These are phyloP conservation scores for Zygothrica quintamaculata DNA, from an alignment of 2,888 invertebrate genomes.

Conservation along the genomic window DNA sequence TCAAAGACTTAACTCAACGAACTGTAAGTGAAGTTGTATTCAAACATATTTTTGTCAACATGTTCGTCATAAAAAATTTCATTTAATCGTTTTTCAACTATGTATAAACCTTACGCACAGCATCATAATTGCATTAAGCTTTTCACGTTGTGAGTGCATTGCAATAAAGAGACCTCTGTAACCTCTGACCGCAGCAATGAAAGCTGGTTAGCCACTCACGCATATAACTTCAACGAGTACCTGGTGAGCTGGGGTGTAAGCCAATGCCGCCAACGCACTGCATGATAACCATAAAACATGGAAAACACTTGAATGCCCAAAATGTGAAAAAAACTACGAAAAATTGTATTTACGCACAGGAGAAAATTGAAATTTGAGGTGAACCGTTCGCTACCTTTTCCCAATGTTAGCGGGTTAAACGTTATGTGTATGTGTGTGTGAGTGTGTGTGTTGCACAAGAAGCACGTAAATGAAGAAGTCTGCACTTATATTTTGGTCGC, in stretches of 20 bases:
- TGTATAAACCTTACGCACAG: too few species aligned
- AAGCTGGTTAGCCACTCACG: conserved; percentile 61
- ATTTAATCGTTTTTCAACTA: too few species aligned
- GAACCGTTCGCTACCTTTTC: conserved; percentile 10
- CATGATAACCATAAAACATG: conserved; percentile 51
- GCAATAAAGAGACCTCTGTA: conserved; percentile 27
- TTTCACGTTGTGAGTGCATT: conserved; percentile 23
- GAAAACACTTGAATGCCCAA: conserved; percentile 24
- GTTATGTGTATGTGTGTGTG: too few species aligned
- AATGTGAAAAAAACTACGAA: conserved; percentile 40
- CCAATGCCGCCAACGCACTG: conserved; percentile 17
- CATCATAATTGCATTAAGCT: too few species aligned
- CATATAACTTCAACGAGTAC: conserved; percentile 4
- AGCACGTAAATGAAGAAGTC: neutral
- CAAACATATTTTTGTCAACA: too few species aligned
- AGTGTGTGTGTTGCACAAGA: neutral
- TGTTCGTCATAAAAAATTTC: neutral
- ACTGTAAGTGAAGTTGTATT: too few species aligned
- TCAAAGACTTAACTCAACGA: too few species aligned
- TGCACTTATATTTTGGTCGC: conserved; percentile 3
- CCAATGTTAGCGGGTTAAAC: conserved; percentile 4
- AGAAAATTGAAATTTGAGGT: conserved; percentile 65
- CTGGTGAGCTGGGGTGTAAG: neutral
- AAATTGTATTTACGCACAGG: conserved; percentile 45
- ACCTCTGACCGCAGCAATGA: conserved; percentile 63